Evolutionary conservation across 2,797 vertebrate genomes (phyloP), one percentile per base, ranked within the genome.

Genomic region (Coregonus ussuriensis): DNA sequence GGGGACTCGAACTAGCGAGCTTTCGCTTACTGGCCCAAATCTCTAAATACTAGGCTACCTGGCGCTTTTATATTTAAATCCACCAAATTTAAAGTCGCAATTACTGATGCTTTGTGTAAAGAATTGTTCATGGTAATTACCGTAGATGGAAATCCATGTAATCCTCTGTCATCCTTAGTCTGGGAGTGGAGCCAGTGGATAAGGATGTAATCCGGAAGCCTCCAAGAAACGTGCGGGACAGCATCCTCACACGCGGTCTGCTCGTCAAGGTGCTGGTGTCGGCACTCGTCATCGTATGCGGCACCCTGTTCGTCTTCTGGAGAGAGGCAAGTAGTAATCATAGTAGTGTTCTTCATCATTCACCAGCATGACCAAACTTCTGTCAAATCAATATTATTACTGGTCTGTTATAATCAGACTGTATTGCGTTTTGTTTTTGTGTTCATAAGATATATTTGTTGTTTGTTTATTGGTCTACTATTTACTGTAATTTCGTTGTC

Each of bases 161-260:
- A 47, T 47, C 9, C 9, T 47, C 41, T 47, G 41, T 47, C 41
- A 25, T 62, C 9, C n/a, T 25, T 86, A 99, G 98, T 91, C 93
- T 99, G 94, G 98, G 98, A n/a, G 97, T 99, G 82, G 98, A 99
- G 88, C 98, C 98, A 21, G 98, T 99, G 81, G 98, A 99, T 90
- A 93, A 88, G 54, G 97, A 98, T 72, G 95, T 99, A 83, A 99
- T 99, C 91, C 93, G 89, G 75, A 97, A 98, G 80, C 98, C 98
- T 66, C 98, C 98, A 15, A 95, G 98, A 47, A 97, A 99, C 79
- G 88, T 98, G 41, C 95, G 95, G 75, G 97, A 99, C 95, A 98
- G 97, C 93, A 99, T 99, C 94, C 91, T 99, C 89, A 99, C 97
- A 6, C 97, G 95, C 90, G 95, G 94, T 71, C 93, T 99, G 74